A percentile compares a stretch with the other conserved stretches of the same genome.
phyloP scores from a whole-genome alignment of 2,797 vertebrate species.

The Hirundo rustica region DNA sequence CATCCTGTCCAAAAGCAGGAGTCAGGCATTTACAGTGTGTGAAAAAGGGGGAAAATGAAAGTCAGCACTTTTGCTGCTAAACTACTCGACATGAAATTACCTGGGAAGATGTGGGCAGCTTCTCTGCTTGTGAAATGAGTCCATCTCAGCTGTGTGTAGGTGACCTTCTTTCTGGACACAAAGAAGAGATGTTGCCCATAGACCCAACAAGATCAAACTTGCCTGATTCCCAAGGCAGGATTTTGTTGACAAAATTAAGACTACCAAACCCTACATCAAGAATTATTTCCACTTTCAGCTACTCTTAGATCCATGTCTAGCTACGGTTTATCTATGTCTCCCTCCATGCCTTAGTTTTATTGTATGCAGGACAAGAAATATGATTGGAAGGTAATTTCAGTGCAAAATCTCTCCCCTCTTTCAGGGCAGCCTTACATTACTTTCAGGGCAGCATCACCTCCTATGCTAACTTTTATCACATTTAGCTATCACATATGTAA shows the following conservation, averaged over 20 bases:
- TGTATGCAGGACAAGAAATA: background rate
- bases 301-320: background rate
- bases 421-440: background rate
- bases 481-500: background rate
- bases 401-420: background rate
- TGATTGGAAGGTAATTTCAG: background rate
- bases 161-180: background rate
- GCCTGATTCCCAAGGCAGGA: background rate
- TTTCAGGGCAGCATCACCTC: background rate
- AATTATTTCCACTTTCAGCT: background rate
- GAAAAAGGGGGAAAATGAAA: background rate
- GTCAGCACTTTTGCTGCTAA: background rate
- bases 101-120: background rate
- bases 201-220: background rate
- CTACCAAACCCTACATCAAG: background rate
- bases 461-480: background rate
- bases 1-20: background rate
- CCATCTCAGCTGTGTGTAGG: background rate
- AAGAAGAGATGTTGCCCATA: background rate
- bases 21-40: background rate
- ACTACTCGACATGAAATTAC: background rate
- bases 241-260: slow-evolving; percentile 18
- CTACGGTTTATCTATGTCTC: background rate
- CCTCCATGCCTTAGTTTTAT: background rate
- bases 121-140: background rate